phyloP scores from a whole-genome alignment of 1,140 invertebrate species.

The Zaprionus taronus region DNA sequence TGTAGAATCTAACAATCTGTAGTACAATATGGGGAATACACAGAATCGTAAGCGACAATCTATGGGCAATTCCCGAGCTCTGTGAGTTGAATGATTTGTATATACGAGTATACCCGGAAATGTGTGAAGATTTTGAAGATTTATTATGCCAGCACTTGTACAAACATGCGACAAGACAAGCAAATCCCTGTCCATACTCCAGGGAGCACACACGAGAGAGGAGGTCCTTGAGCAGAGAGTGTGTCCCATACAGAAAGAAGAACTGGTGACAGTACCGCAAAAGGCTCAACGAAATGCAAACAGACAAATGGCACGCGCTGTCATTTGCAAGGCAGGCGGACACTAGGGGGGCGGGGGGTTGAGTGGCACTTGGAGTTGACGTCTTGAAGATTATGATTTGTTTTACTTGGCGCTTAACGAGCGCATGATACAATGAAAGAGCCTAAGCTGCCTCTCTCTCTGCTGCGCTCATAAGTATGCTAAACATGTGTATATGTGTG shows the following conservation, averaged over 20 bases:
- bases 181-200: constrained; percentile 63
- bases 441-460: neutral
- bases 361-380: constrained; percentile 42
- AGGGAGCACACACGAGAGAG: constrained; percentile 39
- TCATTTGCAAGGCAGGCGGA: constrained; percentile 33
- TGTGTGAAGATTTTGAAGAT: constrained; percentile 41
- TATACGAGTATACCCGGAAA: neutral
- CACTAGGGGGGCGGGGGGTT: neutral
- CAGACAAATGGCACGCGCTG: constrained; percentile 74
- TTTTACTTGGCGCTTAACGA: constrained; percentile 75
- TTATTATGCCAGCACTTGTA: constrained; percentile 60
- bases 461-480: constrained; percentile 58
- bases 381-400: constrained; percentile 81
- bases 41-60: neutral
- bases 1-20: neutral
- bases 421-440: constrained; percentile 67
- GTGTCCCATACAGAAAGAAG: neutral
- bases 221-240: neutral
- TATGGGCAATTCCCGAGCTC: neutral
- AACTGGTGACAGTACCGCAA: constrained; percentile 48
- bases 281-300: constrained; percentile 60
- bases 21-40: neutral
- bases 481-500: constrained; percentile 57
- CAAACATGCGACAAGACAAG: constrained; percentile 46
- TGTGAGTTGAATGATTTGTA: constrained; percentile 7